A percentile compares a stretch with the other conserved stretches of the same genome.
phyloP scores from a whole-genome alignment of 2,888 invertebrate species.

The Stenichneumon culpator region DNA sequence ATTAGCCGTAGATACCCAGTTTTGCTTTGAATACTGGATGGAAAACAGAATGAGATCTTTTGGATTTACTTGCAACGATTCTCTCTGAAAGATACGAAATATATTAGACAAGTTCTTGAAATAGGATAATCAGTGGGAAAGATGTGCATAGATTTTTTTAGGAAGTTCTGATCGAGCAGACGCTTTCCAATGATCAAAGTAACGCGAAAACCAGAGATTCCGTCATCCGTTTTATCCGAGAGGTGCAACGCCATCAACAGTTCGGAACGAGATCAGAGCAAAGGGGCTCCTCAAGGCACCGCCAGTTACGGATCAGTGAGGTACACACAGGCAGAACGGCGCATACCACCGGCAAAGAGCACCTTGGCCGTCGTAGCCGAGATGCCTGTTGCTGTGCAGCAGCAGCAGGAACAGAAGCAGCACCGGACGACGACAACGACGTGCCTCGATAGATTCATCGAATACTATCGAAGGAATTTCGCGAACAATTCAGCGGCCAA shows the following conservation, averaged over 20 bases:
- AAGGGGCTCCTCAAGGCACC: slow-evolving; percentile 77
- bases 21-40: not conserved
- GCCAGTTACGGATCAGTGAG: slow-evolving; percentile 68
- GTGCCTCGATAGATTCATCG: slow-evolving; percentile 85
- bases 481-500: slow-evolving; percentile 83
- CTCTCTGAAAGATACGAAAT: no score
- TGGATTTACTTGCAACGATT: no score
- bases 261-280: slow-evolving; percentile 36
- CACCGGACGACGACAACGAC: slow-evolving; percentile 77
- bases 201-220: slow-evolving; percentile 66
- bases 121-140: no score
- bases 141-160: no score
- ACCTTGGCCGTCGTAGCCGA: slow-evolving; percentile 46
- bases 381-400: slow-evolving; percentile 58
- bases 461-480: slow-evolving; percentile 85
- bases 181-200: not conserved
- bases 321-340: slow-evolving; percentile 33
- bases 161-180: not conserved
- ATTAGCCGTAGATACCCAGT: not conserved
- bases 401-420: slow-evolving; percentile 59
- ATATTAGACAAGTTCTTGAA: no score
- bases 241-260: slow-evolving; percentile 31
- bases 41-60: not conserved
- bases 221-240: slow-evolving; percentile 75
- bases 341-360: slow-evolving; percentile 54